Percentiles rank a stretch among this genome's conserved stretches.
Evolutionary conservation across 2,113 vertebrate genomes (phyloP).

Genomic region (Hydrochoerus hydrochaeris): DNA sequence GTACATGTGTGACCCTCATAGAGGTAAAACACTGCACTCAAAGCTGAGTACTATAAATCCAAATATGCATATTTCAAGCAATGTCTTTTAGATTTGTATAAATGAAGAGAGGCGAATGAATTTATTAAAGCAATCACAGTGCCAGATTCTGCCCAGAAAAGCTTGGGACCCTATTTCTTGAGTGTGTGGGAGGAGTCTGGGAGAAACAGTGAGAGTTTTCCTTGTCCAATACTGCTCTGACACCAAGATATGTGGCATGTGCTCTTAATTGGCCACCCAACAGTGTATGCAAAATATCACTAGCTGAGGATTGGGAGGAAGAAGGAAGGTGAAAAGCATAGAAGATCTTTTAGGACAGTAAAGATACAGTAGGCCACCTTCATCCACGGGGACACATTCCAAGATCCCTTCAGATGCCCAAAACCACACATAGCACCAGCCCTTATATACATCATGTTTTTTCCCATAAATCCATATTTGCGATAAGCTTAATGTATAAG

Average conservation of each 20-base stretch:
- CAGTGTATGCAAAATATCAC: not conserved
- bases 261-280: not conserved
- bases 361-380: not conserved
- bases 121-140: not conserved
- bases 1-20: no score
- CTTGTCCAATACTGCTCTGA: not conserved
- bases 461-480: not conserved
- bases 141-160: not conserved
- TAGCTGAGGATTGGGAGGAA: not conserved
- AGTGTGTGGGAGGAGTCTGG: not conserved
- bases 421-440: no score
- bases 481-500: not conserved
- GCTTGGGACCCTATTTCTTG: not conserved
- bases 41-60: not conserved
- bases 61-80: not conserved
- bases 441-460: not conserved
- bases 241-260: not conserved
- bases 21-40: not conserved
- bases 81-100: not conserved
- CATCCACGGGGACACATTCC: not conserved
- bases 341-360: not conserved
- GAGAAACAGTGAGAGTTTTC: not conserved
- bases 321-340: not conserved
- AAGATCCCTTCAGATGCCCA: not conserved
- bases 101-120: not conserved